phyloP scores from a whole-genome alignment of 2,797 vertebrate genomes.

The Oceanodroma leucorhoa region DNA sequence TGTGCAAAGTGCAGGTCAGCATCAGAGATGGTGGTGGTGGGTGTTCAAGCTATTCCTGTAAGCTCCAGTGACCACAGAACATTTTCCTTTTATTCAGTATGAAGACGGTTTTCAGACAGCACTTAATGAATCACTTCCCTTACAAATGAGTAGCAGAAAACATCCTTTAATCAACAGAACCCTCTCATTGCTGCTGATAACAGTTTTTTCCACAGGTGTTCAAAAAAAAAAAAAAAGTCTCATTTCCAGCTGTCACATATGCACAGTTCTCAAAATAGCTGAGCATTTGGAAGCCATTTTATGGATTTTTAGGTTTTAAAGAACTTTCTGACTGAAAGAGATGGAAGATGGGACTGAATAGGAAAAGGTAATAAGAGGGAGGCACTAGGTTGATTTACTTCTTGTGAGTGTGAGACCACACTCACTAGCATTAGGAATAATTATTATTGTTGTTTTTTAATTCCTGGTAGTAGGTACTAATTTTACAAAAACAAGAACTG shows the following conservation, averaged over 20 bases:
- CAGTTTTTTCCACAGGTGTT: not conserved
- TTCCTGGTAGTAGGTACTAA: not conserved
- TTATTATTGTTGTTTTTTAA: not conserved
- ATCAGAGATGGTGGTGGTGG: not conserved
- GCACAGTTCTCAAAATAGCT: not conserved
- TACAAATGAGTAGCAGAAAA: not conserved
- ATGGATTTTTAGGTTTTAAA: not conserved
- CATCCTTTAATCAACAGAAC: slow-evolving; percentile 1
- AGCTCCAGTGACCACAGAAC: not conserved
- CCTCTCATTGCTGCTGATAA: not conserved
- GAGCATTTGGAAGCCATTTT: not conserved
- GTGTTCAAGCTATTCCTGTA: not conserved
- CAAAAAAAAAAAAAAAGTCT: not conserved
- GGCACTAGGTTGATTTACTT: not conserved
- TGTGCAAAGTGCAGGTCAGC: not conserved
- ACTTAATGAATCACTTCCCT: not conserved
- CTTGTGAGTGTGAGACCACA: not conserved
- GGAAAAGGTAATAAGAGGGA: not conserved
- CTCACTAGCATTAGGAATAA: not conserved
- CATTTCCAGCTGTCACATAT: not conserved
- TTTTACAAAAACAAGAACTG: not conserved
- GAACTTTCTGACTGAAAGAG: not conserved
- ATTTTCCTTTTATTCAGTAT: not conserved
- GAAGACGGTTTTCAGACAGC: not conserved
- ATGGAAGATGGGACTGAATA: not conserved